phyloP scores from a whole-genome alignment of 1,140 invertebrate genomes.

The Calliphora vicina region DNA sequence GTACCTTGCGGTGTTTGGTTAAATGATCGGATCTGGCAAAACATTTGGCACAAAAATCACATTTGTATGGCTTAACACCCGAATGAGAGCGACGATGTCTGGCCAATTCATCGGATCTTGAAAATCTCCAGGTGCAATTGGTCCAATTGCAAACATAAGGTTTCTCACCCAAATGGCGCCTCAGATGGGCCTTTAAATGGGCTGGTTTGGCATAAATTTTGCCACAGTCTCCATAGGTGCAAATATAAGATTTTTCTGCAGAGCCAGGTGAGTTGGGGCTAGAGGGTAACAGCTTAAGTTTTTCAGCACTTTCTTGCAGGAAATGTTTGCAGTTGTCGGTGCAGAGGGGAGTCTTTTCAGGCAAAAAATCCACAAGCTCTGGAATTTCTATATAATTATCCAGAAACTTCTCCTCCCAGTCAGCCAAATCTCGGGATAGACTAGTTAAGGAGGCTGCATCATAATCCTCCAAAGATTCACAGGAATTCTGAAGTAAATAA shows the following conservation, averaged over 20 bases:
- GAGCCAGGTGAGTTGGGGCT: background rate
- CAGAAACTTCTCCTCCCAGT: constrained; percentile 56
- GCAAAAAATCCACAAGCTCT: constrained; percentile 59
- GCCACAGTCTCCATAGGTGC: constrained; percentile 69
- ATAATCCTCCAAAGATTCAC: background rate
- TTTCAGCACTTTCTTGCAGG: constrained; percentile 60
- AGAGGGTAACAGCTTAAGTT: constrained; percentile 41
- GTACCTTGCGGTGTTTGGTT: constrained; percentile 88
- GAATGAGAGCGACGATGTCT: constrained; percentile 71
- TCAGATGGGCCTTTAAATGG: constrained; percentile 91
- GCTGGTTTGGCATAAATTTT: constrained; percentile 92
- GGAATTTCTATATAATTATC: constrained; percentile 59
- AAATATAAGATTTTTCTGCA: constrained; percentile 65
- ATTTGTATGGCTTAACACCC: constrained; percentile 85
- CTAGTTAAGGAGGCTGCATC: background rate
- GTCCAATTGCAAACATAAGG: constrained; percentile 91
- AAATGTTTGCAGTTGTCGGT: constrained; percentile 63
- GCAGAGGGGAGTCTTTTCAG: constrained; percentile 62
- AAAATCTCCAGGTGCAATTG: constrained; percentile 93
- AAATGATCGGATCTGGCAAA: constrained; percentile 91
- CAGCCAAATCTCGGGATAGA: constrained; percentile 48
- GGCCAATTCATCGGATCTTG: constrained; percentile 87
- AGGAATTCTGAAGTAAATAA: constrained; percentile 40
- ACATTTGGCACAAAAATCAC: constrained; percentile 81
- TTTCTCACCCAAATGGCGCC: constrained; percentile 94